phyloP scores from a whole-genome alignment of 2,888 invertebrate genomes.

The Temnothorax ravouxi region DNA sequence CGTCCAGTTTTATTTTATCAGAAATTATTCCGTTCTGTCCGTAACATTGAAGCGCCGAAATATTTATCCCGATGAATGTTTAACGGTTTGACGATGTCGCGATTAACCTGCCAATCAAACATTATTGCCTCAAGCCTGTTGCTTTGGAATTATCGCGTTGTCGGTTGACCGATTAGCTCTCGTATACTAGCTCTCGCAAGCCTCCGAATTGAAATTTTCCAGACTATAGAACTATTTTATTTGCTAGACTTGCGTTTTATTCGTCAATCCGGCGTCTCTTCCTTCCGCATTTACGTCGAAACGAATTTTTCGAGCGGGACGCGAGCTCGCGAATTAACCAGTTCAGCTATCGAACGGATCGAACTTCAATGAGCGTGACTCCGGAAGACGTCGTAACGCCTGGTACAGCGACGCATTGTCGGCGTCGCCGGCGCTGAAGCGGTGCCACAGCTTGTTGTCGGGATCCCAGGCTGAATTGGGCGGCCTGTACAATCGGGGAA shows the following conservation, averaged over 20 bases:
- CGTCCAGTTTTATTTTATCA: background rate
- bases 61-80: background rate
- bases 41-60: background rate
- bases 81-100: background rate
- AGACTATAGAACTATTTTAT: background rate
- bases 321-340: background rate
- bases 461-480: slow-evolving; percentile 78
- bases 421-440: slow-evolving; percentile 91
- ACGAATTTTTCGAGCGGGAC: slow-evolving; percentile 1
- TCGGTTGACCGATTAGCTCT: background rate
- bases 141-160: background rate
- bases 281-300: background rate
- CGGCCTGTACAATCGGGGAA: slow-evolving; percentile 73
- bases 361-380: slow-evolving; percentile 90
- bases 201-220: background rate
- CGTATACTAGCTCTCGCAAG: background rate
- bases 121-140: slow-evolving; percentile 6
- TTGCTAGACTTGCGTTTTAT: background rate
- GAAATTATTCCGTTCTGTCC: slow-evolving; percentile 18
- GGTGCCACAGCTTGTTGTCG: slow-evolving; percentile 85
- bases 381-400: slow-evolving; percentile 87
- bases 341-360: slow-evolving; percentile 86
- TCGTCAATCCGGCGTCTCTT: background rate
- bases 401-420: slow-evolving; percentile 88
- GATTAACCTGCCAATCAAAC: slow-evolving; percentile 32